Percentiles rank a stretch among this genome's conserved stretches.
These are phyloP conservation scores for Myripristis jacobus DNA, from an alignment of 2,797 vertebrate species.

Conservation along the genomic window DNA sequence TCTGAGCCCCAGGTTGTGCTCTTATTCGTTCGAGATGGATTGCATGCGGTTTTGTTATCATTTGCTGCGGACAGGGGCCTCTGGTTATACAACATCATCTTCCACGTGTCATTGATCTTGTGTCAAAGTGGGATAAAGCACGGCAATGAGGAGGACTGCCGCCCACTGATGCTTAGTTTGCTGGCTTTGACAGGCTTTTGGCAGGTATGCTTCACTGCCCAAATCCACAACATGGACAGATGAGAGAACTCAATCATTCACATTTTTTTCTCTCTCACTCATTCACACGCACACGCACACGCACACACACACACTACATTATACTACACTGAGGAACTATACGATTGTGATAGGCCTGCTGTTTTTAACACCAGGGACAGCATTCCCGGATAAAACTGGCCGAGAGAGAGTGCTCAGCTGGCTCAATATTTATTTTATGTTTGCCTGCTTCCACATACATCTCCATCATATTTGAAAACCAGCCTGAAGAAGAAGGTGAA, in stretches of 20 bases:
- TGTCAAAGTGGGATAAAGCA: conserved; percentile 8
- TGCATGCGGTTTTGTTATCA: neutral
- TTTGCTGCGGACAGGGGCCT: neutral
- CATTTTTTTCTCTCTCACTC: too few relatives aligned
- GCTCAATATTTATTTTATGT: neutral
- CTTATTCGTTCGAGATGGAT: neutral
- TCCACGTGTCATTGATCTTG: conserved; percentile 2
- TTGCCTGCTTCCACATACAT: conserved; percentile 2
- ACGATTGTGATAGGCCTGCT: too few relatives aligned
- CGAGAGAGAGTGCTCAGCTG: conserved; percentile 2
- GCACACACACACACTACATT: too few relatives aligned
- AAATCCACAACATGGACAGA: conserved; percentile 46
- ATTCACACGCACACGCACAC: neutral
- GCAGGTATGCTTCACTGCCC: conserved; percentile 47
- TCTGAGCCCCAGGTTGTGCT: too few relatives aligned
- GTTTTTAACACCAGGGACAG: neutral
- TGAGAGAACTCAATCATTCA: conserved; percentile 12
- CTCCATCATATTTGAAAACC: conserved; percentile 13
- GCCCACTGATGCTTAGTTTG: conserved; percentile 10
- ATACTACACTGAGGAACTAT: neutral
- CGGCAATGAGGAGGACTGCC: neutral
- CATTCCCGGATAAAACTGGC: neutral
- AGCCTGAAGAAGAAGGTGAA: conserved; percentile 12
- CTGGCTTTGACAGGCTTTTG: conserved; percentile 22
- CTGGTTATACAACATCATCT: conserved; percentile 1